Conservation (phyloP, 2,888 invertebrate species). For the Acleris cristana region DNA sequence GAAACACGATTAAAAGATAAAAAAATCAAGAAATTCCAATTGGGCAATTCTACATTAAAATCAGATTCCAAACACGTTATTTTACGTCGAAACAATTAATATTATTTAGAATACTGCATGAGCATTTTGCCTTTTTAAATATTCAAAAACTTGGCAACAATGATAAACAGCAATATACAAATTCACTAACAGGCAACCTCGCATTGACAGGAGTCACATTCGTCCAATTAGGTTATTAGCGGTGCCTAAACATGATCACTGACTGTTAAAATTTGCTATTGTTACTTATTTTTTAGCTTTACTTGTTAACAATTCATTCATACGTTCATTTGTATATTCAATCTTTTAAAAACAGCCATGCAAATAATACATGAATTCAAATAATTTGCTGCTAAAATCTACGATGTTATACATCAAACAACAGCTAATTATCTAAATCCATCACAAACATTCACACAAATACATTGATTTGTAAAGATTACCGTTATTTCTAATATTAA, state of each 20-base stretch:
- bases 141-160: slow-evolving; percentile 73
- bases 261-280: too few relatives aligned
- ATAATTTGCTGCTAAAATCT: slow-evolving; percentile 5
- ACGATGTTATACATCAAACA: slow-evolving; percentile 24
- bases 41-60: too few relatives aligned
- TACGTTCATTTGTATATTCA: too few relatives aligned
- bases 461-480: slow-evolving; percentile 5
- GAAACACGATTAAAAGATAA: too few relatives aligned
- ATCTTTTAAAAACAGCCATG: too few relatives aligned
- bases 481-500: slow-evolving; percentile 10
- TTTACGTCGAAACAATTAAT: background rate
- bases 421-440: slow-evolving; percentile 14
- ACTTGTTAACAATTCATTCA: too few relatives aligned
- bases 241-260: too few relatives aligned
- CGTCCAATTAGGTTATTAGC: too few relatives aligned
- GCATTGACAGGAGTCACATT: slow-evolving; percentile 4
- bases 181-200: slow-evolving; percentile 44
- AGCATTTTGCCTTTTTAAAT: slow-evolving; percentile 33
- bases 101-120: slow-evolving; percentile 25
- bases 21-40: too few relatives aligned
- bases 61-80: too few relatives aligned
- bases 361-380: slow-evolving; percentile 1
- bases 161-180: slow-evolving; percentile 62
- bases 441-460: slow-evolving; percentile 7
- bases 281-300: too few relatives aligned